Conservation (phyloP, 2,888 invertebrate species). For the Tetrapedia diversipes region DNA sequence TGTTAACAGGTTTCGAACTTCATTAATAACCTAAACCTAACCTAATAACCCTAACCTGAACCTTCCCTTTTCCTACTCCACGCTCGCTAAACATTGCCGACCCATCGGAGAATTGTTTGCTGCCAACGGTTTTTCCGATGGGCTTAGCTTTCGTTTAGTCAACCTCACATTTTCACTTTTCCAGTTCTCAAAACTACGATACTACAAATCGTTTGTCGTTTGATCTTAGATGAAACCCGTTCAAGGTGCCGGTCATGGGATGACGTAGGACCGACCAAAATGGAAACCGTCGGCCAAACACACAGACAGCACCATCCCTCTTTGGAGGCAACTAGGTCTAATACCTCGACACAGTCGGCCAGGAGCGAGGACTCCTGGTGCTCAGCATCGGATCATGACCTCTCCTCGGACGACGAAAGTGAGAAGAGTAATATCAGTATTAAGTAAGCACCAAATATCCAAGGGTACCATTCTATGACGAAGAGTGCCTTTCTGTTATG, state of each 20-base stretch:
- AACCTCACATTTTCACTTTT: too few species aligned
- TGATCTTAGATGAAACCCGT: constrained; percentile 89
- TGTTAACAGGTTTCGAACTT: too few species aligned
- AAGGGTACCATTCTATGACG: too few species aligned
- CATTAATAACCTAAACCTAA: too few species aligned
- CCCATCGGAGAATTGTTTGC: too few species aligned
- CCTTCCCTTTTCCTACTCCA: too few species aligned
- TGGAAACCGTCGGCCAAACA: constrained; percentile 75
- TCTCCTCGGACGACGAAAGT: constrained; percentile 87
- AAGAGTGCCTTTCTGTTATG: too few species aligned
- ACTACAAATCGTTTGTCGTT: background rate
- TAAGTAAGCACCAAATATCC: constrained; percentile 83
- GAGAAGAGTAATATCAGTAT: constrained; percentile 84
- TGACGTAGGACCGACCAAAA: constrained; percentile 83
- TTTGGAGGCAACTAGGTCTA: constrained; percentile 78
- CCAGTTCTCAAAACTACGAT: too few species aligned
- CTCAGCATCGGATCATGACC: constrained; percentile 86
- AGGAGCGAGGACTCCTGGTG: constrained; percentile 88
- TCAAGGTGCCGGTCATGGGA: constrained; percentile 91
- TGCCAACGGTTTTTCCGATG: too few species aligned
- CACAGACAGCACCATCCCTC: constrained; percentile 75
- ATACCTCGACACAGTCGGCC: constrained; percentile 78
- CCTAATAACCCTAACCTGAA: too few species aligned
- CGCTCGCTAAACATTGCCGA: too few species aligned
- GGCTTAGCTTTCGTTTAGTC: too few species aligned